Conservation (phyloP, 2,797 vertebrate species). For the Lemur catta region DNA sequence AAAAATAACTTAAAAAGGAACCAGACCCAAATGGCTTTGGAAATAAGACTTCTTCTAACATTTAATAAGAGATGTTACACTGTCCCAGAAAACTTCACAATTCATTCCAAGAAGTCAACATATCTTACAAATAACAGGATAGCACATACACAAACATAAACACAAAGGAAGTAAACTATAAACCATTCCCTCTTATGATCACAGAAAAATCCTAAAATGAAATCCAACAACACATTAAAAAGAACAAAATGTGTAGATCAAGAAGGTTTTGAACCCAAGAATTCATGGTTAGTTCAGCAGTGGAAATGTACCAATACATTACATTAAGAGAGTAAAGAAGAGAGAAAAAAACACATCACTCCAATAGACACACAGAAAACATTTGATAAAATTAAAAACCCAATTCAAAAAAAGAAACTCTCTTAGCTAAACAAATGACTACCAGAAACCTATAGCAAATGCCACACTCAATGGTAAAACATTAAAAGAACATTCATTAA, state of each 20-base stretch:
- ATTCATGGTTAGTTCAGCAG: neutral
- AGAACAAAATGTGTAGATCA: neutral
- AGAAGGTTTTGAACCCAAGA: neutral
- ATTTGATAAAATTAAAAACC: neutral
- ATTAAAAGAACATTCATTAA: neutral
- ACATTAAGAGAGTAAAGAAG: neutral
- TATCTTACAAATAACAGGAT: neutral
- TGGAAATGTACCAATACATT: neutral
- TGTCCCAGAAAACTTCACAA: neutral
- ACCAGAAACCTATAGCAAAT: neutral
- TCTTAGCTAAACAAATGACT: neutral
- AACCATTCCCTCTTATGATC: neutral
- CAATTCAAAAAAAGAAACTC: neutral
- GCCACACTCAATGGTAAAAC: neutral
- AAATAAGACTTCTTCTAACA: neutral
- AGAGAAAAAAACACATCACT: neutral
- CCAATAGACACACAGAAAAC: neutral
- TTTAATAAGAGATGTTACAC: neutral
- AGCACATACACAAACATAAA: neutral
- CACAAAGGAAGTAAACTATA: neutral
- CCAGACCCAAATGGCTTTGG: neutral
- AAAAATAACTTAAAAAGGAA: neutral
- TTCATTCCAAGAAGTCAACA: neutral
- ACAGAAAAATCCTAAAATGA: neutral
- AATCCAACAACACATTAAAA: neutral